Evolutionary conservation across 2,888 invertebrate genomes (phyloP), one percentile per base, ranked within the genome.

Genomic region (Ochropleura plecta): DNA sequence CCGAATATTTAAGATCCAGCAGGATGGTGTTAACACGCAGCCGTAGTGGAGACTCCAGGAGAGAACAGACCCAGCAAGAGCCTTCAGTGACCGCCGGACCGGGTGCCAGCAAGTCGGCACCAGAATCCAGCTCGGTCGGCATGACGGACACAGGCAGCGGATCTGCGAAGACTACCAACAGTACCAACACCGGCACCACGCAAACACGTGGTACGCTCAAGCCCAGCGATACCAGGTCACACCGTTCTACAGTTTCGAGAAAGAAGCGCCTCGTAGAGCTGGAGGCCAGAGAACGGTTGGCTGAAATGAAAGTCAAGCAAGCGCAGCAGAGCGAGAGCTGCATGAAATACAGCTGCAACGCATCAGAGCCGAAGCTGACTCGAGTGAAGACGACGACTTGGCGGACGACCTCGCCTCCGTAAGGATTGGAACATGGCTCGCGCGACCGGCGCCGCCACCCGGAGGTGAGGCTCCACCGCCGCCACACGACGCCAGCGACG

Each of bases 321-420:
- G 63, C 63, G 20, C 12, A 20, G 63, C 63, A 20, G 63, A 63
- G 14, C 20, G 14, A 14, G 63, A 63, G 20, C 63, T 63, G 44
- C 63, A 63, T 20, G 20, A 62, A 14, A n/a, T 62, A 14, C 62
- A 20, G 7, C 14, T 62, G 62, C 62, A 62, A 10, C 62, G 62
- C n/a, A 7, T 62, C 44, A 62, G n/a, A 62, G 62, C 44, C n/a
- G 44, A 62, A 62, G 62, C 62, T 20, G 62, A 46, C 44, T 62
- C 62, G 44, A 62, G 62, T 62, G 62, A 62, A 46, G 62, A 14
- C n/a, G 62, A 62, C 14, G 62, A 62, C 62, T 7, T 14, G 14
- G n/a, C 6, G 62, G 62, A 62, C n/a, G 62, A 63, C n/a, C n/a
- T n/a, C n/a, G n/a, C n/a, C n/a, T n/a, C n/a, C n/a, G n/a, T n/a